Conservation (phyloP, 2,888 invertebrate species). For the Pimpla rufipes region DNA sequence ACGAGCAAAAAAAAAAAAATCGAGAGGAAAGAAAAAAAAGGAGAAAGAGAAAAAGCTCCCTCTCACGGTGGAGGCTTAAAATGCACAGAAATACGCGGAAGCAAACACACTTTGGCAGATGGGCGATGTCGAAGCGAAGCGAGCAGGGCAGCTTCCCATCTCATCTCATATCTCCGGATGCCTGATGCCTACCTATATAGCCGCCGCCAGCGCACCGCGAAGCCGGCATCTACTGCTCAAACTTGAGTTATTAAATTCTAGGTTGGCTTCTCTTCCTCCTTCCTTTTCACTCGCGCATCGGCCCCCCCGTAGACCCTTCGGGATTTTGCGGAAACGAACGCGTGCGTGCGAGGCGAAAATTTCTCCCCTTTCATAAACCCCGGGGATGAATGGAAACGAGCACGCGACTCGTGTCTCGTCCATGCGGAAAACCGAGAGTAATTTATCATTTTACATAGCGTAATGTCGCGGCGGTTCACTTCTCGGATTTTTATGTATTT, state of each 20-base stretch:
- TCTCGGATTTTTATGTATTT: neutral
- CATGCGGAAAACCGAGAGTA: conserved; percentile 8
- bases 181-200: conserved; percentile 27
- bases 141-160: conserved; percentile 40
- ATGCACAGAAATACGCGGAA: conserved; percentile 33
- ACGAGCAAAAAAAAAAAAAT: neutral
- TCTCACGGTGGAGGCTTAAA: conserved; percentile 7
- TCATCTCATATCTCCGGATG: conserved; percentile 51
- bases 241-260: conserved; percentile 76
- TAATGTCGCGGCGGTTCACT: neutral
- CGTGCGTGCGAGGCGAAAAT: conserved; percentile 29
- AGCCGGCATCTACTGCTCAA: conserved; percentile 58
- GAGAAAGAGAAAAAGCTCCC: neutral
- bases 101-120: conserved; percentile 53
- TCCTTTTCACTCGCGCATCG: conserved; percentile 40
- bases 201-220: neutral
- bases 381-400: conserved; percentile 15
- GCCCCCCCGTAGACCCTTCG: conserved; percentile 1
- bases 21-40: neutral
- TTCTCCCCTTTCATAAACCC: neutral
- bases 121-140: conserved; percentile 43
- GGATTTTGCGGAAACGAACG: conserved; percentile 36
- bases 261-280: conserved; percentile 22
- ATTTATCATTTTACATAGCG: neutral
- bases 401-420: neutral